Evolutionary conservation across 2,113 vertebrate genomes (phyloP), one percentile per base, ranked within the genome.

Genomic region (Trinectes maculatus): DNA sequence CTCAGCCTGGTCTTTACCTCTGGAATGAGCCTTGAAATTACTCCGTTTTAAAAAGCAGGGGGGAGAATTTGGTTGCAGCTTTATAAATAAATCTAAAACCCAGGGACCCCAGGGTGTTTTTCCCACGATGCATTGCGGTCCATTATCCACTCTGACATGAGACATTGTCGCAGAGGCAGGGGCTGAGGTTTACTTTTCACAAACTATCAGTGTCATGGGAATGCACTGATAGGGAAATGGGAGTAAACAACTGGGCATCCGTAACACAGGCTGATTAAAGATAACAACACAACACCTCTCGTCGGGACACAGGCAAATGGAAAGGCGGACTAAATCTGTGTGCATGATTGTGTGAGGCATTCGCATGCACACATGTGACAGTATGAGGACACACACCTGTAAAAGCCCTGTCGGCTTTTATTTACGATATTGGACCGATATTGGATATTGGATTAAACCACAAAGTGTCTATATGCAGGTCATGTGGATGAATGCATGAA

Each of bases 11-110:
- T 61, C 52, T 55, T 69, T 77, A 86, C 78, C 78, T 61, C 74
- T 69, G 72, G 76, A 89, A 86, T 74, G 72, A 85, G 80, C 84
- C 82, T 81, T 91, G 84, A 89, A 91, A 90, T 91, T 63, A 87
- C 83, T 78, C 73, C 40, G 80, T 77, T 74, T 88, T 60, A 42
- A 79, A 69, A 72, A 69, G 74, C 48, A 37, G 4, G n/a, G 6
- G 15, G 66, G 53, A 13, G 22, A 64, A 80, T 78, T 51, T 75
- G 49, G 69, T 71, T 54, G 34, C 40, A 79, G 76, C 74, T 69
- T 81, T 74, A 73, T 82, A 80, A 79, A 87, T 83, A 82, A 59
- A 82, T 84, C 65, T 74, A 80, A 82, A 86, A 75, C 54, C 51
- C 34, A 43, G 49, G 54, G 51, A 80, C 71, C 74, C 65, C 42